Conservation (phyloP, 2,797 vertebrate species). For the Typhlichthys subterraneus region DNA sequence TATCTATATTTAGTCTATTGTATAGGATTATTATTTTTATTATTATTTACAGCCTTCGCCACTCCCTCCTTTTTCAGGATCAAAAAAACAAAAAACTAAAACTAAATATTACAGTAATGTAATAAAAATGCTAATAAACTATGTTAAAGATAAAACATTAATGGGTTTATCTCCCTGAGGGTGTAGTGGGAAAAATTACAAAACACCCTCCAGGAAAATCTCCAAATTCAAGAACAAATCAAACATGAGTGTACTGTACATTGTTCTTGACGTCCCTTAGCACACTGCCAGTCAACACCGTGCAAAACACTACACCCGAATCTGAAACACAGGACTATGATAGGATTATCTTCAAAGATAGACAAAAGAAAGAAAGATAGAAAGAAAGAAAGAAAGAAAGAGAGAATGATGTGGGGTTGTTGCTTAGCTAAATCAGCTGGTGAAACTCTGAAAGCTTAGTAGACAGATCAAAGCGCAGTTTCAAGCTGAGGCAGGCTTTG, state of each 20-base stretch:
- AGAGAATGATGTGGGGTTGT: slow-evolving; percentile 13
- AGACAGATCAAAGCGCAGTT: slow-evolving; percentile 33
- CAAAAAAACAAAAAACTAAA: neutral
- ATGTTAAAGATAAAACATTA: no score
- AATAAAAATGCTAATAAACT: no score
- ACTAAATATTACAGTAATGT: neutral
- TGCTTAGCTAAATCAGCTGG: slow-evolving; percentile 40
- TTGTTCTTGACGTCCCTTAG: slow-evolving; percentile 26
- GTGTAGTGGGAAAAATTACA: no score
- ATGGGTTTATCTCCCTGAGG: no score
- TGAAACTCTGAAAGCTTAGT: slow-evolving; percentile 20
- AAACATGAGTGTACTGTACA: no score
- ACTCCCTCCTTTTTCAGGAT: neutral
- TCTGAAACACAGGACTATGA: slow-evolving; percentile 31
- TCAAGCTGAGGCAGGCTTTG: slow-evolving; percentile 50
- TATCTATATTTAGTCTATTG: neutral
- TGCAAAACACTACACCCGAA: slow-evolving; percentile 19
- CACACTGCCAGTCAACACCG: slow-evolving; percentile 20
- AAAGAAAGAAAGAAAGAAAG: neutral
- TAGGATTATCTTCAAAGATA: slow-evolving; percentile 21
- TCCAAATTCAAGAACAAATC: no score
- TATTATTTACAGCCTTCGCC: neutral
- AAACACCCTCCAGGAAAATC: no score
- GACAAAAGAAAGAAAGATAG: no score
- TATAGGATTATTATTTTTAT: neutral